phyloP scores from a whole-genome alignment of 1,140 invertebrate species.

The Pseudomyrmex flavicornis region DNA sequence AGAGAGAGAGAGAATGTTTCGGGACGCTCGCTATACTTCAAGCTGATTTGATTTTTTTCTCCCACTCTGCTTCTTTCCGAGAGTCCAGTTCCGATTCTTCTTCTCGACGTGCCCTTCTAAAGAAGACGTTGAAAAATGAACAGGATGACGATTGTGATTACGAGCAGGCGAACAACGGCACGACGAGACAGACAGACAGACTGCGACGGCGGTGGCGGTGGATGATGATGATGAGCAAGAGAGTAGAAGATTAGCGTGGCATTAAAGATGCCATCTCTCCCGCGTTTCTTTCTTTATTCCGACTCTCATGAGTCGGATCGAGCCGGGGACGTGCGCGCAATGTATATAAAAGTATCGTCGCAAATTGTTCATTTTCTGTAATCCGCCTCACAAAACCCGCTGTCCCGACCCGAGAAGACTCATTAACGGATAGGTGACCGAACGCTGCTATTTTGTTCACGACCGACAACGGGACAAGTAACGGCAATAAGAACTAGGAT shows the following conservation, averaged over 20 bases:
- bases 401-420: slow-evolving; percentile 1
- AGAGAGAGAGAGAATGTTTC: not conserved
- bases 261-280: slow-evolving; percentile 71
- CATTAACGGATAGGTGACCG: slow-evolving; percentile 44
- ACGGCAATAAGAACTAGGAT: slow-evolving; percentile 37
- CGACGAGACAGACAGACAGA: slow-evolving; percentile 30
- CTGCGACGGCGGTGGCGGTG: not conserved
- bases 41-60: slow-evolving; percentile 63
- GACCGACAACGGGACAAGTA: slow-evolving; percentile 21
- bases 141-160: slow-evolving; percentile 81
- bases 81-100: slow-evolving; percentile 67
- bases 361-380: slow-evolving; percentile 64
- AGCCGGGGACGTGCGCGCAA: slow-evolving; percentile 46
- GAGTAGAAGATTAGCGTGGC: slow-evolving; percentile 72
- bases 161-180: slow-evolving; percentile 73
- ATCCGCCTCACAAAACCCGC: slow-evolving; percentile 28
- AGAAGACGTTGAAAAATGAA: slow-evolving; percentile 83
- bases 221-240: slow-evolving; percentile 74
- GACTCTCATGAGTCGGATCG: slow-evolving; percentile 51
- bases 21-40: slow-evolving; percentile 38
- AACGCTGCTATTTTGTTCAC: slow-evolving; percentile 9
- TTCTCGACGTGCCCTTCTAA: slow-evolving; percentile 70
- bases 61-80: not conserved
- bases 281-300: slow-evolving; percentile 67
- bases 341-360: slow-evolving; percentile 62